Conservation (phyloP, 2,888 invertebrate species). For the Plagodis dolabraria region DNA sequence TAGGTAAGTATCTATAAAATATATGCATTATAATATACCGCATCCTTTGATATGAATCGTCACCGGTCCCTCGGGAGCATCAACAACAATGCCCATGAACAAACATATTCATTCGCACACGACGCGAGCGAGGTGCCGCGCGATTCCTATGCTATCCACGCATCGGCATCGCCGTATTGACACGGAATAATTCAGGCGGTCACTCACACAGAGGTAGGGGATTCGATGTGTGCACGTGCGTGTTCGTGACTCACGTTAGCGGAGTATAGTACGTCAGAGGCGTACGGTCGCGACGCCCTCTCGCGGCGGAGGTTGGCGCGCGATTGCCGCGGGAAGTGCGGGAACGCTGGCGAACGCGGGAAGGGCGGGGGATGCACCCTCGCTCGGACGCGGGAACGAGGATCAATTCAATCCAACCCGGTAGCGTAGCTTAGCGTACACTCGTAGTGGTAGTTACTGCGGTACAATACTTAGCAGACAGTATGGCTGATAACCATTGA, state of each 20-base stretch:
- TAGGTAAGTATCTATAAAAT: constrained; percentile 13
- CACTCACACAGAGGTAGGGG: constrained; percentile 68
- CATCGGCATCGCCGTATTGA: constrained; percentile 66
- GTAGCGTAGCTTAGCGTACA: constrained; percentile 40
- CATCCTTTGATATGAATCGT: constrained; percentile 67
- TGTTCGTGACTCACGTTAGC: constrained; percentile 39
- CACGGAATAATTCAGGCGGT: constrained; percentile 71
- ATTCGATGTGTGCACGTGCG: constrained; percentile 63
- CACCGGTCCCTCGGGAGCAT: constrained; percentile 57
- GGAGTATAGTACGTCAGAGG: constrained; percentile 38
- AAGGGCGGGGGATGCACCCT: constrained; percentile 76
- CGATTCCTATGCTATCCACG: constrained; percentile 74
- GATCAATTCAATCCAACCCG: constrained; percentile 68
- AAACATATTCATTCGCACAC: constrained; percentile 75
- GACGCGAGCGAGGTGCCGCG: constrained; percentile 47
- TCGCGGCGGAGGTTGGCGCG: constrained; percentile 79
- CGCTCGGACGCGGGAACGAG: constrained; percentile 50
- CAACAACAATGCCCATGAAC: constrained; percentile 70
- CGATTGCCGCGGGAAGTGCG: constrained; percentile 70
- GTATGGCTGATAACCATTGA: no score
- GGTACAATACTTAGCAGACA: constrained; percentile 13
- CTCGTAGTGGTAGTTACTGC: constrained; percentile 30
- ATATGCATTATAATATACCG: constrained; percentile 58
- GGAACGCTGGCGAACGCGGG: constrained; percentile 45
- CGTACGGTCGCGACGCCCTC: constrained; percentile 67